Conservation (phyloP, 2,797 vertebrate species). For the Oreochromis mossambicus region DNA sequence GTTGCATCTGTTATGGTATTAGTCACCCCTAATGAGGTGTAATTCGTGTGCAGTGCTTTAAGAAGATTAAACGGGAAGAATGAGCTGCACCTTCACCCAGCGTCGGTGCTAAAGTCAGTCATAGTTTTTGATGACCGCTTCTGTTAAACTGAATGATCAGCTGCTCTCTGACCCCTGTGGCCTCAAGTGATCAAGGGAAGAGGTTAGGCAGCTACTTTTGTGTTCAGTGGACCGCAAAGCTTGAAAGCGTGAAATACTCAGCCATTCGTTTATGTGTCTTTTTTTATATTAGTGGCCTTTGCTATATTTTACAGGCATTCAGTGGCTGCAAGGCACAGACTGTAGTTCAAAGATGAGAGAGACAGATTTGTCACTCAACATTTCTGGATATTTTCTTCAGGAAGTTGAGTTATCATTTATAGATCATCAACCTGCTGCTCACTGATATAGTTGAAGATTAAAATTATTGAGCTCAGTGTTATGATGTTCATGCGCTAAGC, state of each 20-base stretch:
- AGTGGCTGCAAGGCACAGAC: neutral
- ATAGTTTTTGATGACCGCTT: constrained; percentile 23
- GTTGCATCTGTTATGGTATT: constrained; percentile 8
- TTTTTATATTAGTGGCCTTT: neutral
- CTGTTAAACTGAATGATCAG: neutral
- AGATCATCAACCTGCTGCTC: neutral
- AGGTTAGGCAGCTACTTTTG: neutral
- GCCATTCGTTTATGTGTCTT: neutral
- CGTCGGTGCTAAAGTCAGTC: neutral
- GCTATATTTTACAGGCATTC: neutral
- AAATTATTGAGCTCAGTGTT: neutral
- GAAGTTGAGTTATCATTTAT: neutral
- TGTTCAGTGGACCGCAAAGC: neutral
- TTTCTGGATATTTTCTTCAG: neutral
- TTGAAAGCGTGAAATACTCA: neutral
- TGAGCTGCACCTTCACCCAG: constrained; percentile 23
- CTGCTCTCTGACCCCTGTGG: constrained; percentile 8
- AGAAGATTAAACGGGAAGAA: constrained; percentile 35
- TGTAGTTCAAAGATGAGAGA: neutral
- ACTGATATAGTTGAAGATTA: neutral
- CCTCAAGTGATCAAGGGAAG: neutral
- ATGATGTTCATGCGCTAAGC: neutral
- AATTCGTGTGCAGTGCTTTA: constrained; percentile 26
- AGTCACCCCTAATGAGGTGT: constrained; percentile 39
- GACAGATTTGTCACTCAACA: neutral